Evolutionary conservation across 2,888 invertebrate species (phyloP), one percentile per base, ranked within the genome.

Genomic region (Hoplodrina blanda): DNA sequence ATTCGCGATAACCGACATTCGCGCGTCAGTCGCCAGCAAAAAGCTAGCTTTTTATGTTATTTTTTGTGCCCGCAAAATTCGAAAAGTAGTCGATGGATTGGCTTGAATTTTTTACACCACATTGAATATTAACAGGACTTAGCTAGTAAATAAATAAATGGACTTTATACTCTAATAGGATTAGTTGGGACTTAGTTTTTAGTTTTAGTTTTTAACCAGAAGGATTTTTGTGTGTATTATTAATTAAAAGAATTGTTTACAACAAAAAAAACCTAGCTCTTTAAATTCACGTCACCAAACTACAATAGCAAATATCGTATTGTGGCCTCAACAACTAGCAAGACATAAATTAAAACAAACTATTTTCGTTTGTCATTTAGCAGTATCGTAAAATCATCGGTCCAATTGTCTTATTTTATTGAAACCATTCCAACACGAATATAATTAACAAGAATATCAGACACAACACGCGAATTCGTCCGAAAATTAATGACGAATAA

Each of bases 381-480:
- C 17, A 11, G 44, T 33, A 19, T n/a, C 19, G 19, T 64, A 54
- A 62, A 70, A 63, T 63, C 50, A 55, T 59, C 50, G 25, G 15
- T 46, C n/a, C 37, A 59, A 59, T 62, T 50, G 60, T 70, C 17
- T 70, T 19, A 53, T 54, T 49, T 54, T 63, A 74, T 80, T 74
- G 74, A 67, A 70, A 61, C 54, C 41, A 52, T 66, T 80, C 74
- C 65, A 74, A 73, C 17, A 30, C 17, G 49, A 19, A 41, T 33
- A 20, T 30, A 55, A 73, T 74, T 68, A 70, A 61, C 62, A 62
- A 49, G 17, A 62, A 77, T 52, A 52, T 7, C 10, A 70, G 37
- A 59, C 52, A 50, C 30, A 70, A 64, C 57, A 61, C 50, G 53
- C 7, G n/a, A 17, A 62, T 41, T 61, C 13, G 2, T 55, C 17